Evolutionary conservation across 1,140 invertebrate species (phyloP).

Genomic region (Drosophila nikananu): DNA sequence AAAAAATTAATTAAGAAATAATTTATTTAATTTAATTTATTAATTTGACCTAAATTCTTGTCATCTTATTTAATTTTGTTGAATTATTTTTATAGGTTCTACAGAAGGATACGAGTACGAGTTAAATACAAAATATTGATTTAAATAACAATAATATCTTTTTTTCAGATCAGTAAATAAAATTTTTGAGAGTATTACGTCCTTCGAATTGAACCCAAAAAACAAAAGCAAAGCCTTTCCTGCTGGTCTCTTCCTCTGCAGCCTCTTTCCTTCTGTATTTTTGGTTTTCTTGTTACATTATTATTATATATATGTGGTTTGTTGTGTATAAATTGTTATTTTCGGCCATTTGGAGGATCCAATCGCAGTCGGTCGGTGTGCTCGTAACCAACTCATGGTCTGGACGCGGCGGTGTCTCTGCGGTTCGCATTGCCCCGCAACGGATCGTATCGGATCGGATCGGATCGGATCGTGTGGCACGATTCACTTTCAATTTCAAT

Average conservation of each 20-base stretch:
- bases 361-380: conserved; percentile 24
- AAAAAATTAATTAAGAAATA: too few species aligned
- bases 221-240: conserved; percentile 6
- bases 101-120: too few species aligned
- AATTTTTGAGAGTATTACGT: conserved; percentile 2
- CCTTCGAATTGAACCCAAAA: conserved; percentile 17
- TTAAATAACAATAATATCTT: too few species aligned
- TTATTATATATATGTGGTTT: conserved; percentile 45
- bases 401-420: conserved; percentile 25
- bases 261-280: conserved; percentile 3
- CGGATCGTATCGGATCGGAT: conserved; percentile 37
- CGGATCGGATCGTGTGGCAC: conserved; percentile 77
- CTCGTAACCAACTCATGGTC: conserved; percentile 42
- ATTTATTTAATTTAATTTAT: too few species aligned
- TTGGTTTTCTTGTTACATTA: conserved; percentile 57
- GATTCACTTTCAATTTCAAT: conserved; percentile 83
- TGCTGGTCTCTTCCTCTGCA: conserved; percentile 4
- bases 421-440: conserved; percentile 29
- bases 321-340: conserved; percentile 28
- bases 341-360: conserved; percentile 69
- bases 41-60: too few species aligned
- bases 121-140: too few species aligned
- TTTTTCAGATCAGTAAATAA: not conserved
- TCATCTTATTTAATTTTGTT: too few species aligned
- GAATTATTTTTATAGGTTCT: too few species aligned